Evolutionary conservation across 1,140 invertebrate genomes (phyloP), one percentile per base, ranked within the genome.

Genomic region (Galleria mellonella): DNA sequence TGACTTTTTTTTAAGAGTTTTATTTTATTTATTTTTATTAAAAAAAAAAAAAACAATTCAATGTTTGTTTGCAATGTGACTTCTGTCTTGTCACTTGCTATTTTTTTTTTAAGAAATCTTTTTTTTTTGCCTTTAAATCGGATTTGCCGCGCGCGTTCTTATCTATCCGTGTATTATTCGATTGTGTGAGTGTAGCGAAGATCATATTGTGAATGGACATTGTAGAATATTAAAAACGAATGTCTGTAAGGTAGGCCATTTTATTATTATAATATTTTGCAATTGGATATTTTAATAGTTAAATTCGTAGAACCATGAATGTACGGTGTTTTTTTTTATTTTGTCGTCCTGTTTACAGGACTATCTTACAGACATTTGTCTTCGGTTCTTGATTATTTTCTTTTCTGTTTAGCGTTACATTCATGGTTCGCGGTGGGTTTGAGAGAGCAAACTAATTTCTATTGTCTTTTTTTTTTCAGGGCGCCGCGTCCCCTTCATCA

Each of bases 241-340:
- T 79, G 81, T 84, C 81, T 84, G 81, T 84, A 84, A 84, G 83
- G 83, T 86, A 87, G 85, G 85, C 77, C 77, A 57, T 50, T 61
- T 81, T 72, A 61, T 38, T 60, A 42, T 46, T 60, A 59, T 62
- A 66, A 40, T 51, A 42, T 38, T 62, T 57, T 62, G 47, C 30
- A 53, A 65, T 68, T 63, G 49, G 57, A 74, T 68, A 57, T 43
- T 47, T 47, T 49, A 49, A 61, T 58, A 51, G 48, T 63, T 64
- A 60, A 55, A 57, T 43, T 62, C 70, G 76, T 72, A 72, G 77
- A 73, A 82, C 79, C 79, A 84, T 84, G 79, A 81, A 82, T 84
- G 75, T 66, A 37, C 40, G n/a, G n/a, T n/a, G n/a, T 39, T 51
- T 36, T 55, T 55, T 58, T 51, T 46, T 38, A 33, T 49, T 32